phyloP scores from a whole-genome alignment of 2,888 invertebrate genomes.

The Heteromyza rotundicornis region DNA sequence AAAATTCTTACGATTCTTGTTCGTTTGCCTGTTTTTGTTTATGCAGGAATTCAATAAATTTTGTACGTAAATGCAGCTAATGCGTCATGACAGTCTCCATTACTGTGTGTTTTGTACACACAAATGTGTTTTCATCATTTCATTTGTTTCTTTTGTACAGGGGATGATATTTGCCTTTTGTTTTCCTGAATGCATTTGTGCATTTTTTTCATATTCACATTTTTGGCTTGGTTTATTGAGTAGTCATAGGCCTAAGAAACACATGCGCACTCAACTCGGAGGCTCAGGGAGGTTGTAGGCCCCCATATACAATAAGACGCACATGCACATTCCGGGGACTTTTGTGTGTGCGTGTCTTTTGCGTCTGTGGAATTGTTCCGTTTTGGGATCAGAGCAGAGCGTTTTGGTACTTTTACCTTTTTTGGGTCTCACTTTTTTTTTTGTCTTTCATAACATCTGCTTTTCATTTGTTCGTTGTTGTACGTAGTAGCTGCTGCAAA shows the following conservation, averaged over 20 bases:
- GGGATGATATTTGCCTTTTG: neutral
- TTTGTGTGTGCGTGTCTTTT: too few species aligned
- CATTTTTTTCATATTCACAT: neutral
- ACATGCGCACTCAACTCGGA: too few species aligned
- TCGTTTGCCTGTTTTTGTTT: neutral
- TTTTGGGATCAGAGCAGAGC: too few species aligned
- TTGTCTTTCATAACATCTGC: neutral
- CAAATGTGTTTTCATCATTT: neutral
- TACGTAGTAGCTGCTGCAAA: too few species aligned
- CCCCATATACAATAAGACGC: neutral
- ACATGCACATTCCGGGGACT: neutral
- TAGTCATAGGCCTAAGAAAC: conserved; percentile 35
- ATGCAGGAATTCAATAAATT: neutral
- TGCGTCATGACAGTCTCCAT: neutral
- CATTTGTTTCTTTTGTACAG: neutral
- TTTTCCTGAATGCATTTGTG: neutral
- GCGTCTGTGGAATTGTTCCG: too few species aligned
- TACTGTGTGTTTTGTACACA: neutral
- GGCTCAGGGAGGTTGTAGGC: neutral
- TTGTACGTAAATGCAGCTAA: neutral
- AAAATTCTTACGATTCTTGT: neutral
- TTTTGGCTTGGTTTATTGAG: conserved; percentile 4
- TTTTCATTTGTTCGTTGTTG: neutral
- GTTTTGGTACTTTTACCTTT: too few species aligned
- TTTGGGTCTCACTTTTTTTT: too few species aligned